A percentile compares a stretch with the other conserved stretches of the same genome.
Evolutionary conservation across 2,888 invertebrate genomes (phyloP).

Genomic region (Dioctria rufipes): DNA sequence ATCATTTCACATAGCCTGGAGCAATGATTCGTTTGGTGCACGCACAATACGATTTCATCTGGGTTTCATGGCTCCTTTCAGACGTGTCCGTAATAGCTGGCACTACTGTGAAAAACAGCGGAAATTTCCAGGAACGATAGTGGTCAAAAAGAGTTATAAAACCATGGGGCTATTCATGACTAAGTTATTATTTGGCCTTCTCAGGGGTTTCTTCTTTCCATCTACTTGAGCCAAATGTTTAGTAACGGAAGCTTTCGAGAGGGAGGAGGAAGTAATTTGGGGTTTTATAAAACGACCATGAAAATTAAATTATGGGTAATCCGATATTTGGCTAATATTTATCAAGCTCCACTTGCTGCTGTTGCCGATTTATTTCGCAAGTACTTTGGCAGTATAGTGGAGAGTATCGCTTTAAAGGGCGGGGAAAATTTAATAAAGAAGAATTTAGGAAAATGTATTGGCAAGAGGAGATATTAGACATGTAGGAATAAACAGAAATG

Average conservation of each 20-base stretch:
- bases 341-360: conserved; percentile 42
- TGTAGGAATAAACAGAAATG: conserved; percentile 37
- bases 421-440: conserved; percentile 49
- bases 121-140: conserved; percentile 21
- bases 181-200: background rate
- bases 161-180: background rate
- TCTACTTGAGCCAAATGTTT: background rate
- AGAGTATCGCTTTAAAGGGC: conserved; percentile 48
- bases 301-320: conserved; percentile 58
- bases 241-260: conserved; percentile 13
- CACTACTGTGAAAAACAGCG: conserved; percentile 6
- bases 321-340: conserved; percentile 58
- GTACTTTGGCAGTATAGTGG: conserved; percentile 33
- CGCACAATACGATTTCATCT: conserved; percentile 51
- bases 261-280: conserved; percentile 55
- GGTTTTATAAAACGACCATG: conserved; percentile 57
- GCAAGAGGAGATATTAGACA: conserved; percentile 12
- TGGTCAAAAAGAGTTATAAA: background rate
- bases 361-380: background rate
- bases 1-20: conserved; percentile 33
- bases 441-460: conserved; percentile 52
- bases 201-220: conserved; percentile 1
- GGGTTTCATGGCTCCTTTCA: conserved; percentile 11
- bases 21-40: conserved; percentile 51
- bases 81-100: conserved; percentile 11